Percentiles rank a stretch among this genome's conserved stretches.
These are phyloP conservation scores for Erpornis zantholeuca DNA, from an alignment of 2,113 vertebrate species.

Conservation along the genomic window DNA sequence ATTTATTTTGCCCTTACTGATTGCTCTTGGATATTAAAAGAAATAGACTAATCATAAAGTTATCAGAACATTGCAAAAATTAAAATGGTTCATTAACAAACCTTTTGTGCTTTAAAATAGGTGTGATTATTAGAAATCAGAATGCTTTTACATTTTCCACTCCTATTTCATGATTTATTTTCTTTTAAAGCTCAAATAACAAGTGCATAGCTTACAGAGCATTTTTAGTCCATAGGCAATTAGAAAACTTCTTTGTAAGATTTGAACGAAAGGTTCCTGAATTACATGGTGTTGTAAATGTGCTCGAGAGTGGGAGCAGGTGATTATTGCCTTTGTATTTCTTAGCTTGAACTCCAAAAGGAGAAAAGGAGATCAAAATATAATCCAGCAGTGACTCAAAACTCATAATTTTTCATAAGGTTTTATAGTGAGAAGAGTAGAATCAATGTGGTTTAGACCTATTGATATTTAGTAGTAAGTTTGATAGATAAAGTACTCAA, in stretches of 20 bases:
- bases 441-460: not conserved
- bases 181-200: not conserved
- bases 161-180: not conserved
- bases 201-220: not conserved
- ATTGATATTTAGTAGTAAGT: not conserved
- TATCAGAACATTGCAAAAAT: not conserved
- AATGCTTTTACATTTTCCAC: not conserved
- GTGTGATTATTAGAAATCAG: not conserved
- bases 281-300: not conserved
- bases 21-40: not conserved
- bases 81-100: not conserved
- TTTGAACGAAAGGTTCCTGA: not conserved
- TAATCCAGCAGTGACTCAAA: not conserved
- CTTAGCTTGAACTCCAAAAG: not conserved
- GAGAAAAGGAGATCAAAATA: not conserved
- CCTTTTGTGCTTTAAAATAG: not conserved
- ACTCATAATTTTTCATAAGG: fast-evolving
- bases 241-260: not conserved
- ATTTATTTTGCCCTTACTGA: not conserved
- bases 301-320: not conserved
- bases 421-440: not conserved
- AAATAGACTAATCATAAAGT: not conserved
- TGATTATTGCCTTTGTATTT: not conserved
- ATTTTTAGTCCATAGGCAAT: not conserved
- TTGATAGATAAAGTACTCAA: not conserved